Evolutionary conservation across 2,888 invertebrate species (phyloP).

Genomic region (Dicycla oo): DNA sequence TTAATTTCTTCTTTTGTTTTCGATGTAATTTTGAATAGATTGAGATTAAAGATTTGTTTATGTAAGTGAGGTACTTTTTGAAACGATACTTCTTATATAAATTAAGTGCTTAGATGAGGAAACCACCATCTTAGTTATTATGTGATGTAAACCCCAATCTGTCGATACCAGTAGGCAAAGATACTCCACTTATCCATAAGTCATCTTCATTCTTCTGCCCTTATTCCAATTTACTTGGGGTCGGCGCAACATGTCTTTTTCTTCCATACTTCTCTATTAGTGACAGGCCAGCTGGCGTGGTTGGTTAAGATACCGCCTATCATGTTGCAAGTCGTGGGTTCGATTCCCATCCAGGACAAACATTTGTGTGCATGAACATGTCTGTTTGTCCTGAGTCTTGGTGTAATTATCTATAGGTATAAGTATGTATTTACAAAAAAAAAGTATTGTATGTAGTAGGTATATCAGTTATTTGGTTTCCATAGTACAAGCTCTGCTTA

Average conservation of each 20-base stretch:
- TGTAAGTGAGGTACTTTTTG: constrained; percentile 13
- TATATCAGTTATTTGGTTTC: too few species aligned
- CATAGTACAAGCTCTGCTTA: too few species aligned
- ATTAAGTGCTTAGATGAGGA: not conserved
- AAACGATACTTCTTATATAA: not conserved
- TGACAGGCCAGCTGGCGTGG: too few species aligned
- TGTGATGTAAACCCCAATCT: not conserved
- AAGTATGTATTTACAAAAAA: too few species aligned
- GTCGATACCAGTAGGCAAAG: not conserved
- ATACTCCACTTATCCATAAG: not conserved
- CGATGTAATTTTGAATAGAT: constrained; percentile 49
- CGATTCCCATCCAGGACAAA: too few species aligned
- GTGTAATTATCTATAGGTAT: too few species aligned
- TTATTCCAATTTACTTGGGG: not conserved
- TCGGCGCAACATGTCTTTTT: not conserved
- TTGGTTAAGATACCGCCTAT: too few species aligned
- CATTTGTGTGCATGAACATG: too few species aligned
- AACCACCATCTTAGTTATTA: not conserved
- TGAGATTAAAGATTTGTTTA: constrained; percentile 33
- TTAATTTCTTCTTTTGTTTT: constrained; percentile 63
- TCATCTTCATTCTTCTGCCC: not conserved
- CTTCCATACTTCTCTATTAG: not conserved
- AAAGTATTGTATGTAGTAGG: too few species aligned
- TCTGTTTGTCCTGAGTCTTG: too few species aligned
- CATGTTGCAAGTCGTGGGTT: too few species aligned